Conservation (phyloP, 2,888 invertebrate species). For the Catocala sponsa region DNA sequence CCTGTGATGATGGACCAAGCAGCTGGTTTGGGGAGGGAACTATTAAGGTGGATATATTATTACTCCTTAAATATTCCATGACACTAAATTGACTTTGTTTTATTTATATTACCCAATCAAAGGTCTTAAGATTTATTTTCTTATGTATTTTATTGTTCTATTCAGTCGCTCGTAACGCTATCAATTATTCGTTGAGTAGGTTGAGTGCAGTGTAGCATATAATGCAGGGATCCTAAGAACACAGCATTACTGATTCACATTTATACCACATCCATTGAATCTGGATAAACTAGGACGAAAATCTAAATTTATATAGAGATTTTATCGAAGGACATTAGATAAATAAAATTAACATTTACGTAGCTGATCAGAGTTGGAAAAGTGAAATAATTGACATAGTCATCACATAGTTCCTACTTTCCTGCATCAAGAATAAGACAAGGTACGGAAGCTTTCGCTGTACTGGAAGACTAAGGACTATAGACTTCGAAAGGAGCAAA, state of each 20-base stretch:
- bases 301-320: conserved; percentile 71
- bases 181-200: conserved; percentile 29
- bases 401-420: conserved; percentile 86
- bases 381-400: conserved; percentile 87
- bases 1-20: neutral
- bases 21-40: no score
- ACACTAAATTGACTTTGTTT: conserved; percentile 4
- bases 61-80: neutral
- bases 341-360: conserved; percentile 57
- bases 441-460: conserved; percentile 78
- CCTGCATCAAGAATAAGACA: conserved; percentile 78
- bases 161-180: neutral
- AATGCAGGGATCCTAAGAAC: conserved; percentile 78
- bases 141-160: conserved; percentile 5
- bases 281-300: conserved; percentile 76
- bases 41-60: no score
- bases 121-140: neutral
- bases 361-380: conserved; percentile 74
- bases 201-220: conserved; percentile 71
- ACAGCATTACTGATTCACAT: conserved; percentile 82
- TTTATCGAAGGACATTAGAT: conserved; percentile 63
- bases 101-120: neutral
- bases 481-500: conserved; percentile 60
- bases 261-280: conserved; percentile 83
- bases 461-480: conserved; percentile 84